Conservation (phyloP, 2,113 vertebrate genomes). For the Eidolon helvum region DNA sequence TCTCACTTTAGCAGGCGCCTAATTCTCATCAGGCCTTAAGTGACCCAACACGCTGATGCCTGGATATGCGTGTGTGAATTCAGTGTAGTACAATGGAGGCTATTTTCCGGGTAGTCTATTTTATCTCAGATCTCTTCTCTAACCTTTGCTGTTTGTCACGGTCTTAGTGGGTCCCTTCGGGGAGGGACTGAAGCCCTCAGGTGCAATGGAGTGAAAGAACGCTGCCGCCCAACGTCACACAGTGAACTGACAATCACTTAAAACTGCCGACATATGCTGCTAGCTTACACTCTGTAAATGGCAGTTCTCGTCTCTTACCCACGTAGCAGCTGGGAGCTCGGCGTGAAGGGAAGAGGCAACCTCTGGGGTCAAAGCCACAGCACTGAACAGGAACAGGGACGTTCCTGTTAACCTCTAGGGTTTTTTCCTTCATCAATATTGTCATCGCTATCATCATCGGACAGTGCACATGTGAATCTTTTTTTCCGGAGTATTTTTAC, state of each 20-base stretch:
- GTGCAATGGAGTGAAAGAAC: not conserved
- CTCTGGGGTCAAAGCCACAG: not conserved
- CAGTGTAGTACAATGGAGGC: not conserved
- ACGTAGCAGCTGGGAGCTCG: not conserved
- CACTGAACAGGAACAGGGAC: not conserved
- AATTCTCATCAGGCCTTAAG: not conserved
- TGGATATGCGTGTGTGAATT: accelerated
- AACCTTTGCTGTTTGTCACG: not conserved
- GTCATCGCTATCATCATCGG: not conserved
- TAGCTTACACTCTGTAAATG: not conserved
- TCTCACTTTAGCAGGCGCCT: not conserved
- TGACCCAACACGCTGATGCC: not conserved
- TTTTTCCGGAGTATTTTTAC: not conserved
- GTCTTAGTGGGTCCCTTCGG: not conserved
- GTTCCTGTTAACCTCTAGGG: not conserved
- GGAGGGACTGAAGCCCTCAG: not conserved
- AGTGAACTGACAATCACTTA: not conserved
- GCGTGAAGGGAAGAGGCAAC: not conserved
- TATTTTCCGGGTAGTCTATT: not conserved
- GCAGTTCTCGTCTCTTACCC: not conserved
- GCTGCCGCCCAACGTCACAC: not conserved
- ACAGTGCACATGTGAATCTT: not conserved
- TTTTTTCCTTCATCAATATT: not conserved
- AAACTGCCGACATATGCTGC: not conserved
- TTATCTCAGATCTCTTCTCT: not conserved